A percentile compares a stretch with the other conserved stretches of the same genome.
phyloP scores from a whole-genome alignment of 2,113 vertebrate genomes.

The Nematolebias whitei region DNA sequence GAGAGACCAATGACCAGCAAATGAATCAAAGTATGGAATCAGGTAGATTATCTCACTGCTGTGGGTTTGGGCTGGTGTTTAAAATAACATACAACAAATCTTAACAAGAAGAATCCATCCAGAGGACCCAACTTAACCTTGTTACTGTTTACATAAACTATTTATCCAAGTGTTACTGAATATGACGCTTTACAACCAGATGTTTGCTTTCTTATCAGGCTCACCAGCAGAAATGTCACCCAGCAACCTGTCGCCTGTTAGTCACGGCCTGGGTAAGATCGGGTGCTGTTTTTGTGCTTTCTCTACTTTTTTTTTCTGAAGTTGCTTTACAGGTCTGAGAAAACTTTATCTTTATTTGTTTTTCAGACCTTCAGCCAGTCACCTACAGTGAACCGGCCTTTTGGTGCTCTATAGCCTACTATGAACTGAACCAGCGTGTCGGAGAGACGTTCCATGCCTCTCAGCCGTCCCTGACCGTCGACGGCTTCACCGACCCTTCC shows the following conservation, averaged over 20 bases:
- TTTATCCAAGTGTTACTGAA: no score
- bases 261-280: slow-evolving; percentile 89
- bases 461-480: slow-evolving; percentile 95
- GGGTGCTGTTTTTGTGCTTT: neutral
- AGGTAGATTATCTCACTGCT: slow-evolving; percentile 78
- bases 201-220: slow-evolving; percentile 73
- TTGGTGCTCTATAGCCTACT: slow-evolving; percentile 99
- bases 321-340: neutral
- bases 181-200: neutral
- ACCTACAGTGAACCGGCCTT: slow-evolving; percentile 97
- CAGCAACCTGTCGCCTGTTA: slow-evolving; percentile 92
- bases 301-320: neutral
- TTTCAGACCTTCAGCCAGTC: slow-evolving; percentile 93
- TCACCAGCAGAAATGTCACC: slow-evolving; percentile 98
- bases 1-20: slow-evolving; percentile 96
- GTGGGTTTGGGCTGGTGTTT: neutral
- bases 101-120: no score
- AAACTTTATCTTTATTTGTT: neutral
- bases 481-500: slow-evolving; percentile 97
- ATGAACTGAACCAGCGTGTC: slow-evolving; percentile 97
- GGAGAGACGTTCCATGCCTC: slow-evolving; percentile 98
- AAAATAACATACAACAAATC: neutral
- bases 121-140: no score
- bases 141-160: no score
- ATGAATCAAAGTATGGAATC: slow-evolving; percentile 99